These are phyloP conservation scores for Heterocephalus glaber DNA, from an alignment of 2,113 vertebrate species.

Conservation along the genomic window DNA sequence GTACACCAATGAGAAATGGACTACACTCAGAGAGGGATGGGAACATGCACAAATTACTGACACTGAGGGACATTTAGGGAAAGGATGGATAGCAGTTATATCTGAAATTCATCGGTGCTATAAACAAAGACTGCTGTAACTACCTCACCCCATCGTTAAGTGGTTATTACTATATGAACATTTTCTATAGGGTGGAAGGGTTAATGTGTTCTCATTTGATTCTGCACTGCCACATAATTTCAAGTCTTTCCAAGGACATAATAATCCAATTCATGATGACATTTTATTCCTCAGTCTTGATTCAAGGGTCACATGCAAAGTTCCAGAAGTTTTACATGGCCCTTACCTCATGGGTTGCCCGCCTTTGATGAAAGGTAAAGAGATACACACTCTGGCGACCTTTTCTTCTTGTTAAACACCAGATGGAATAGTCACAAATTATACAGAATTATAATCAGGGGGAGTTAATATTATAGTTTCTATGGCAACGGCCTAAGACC, in stretches of 20 bases:
- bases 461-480: slow-evolving; percentile 1
- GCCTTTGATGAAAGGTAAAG: slow-evolving; percentile 22
- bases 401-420: background rate
- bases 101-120: slow-evolving; percentile 8
- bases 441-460: slow-evolving; percentile 2
- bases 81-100: background rate
- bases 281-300: slow-evolving; percentile 39
- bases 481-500: background rate
- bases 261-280: slow-evolving; percentile 30
- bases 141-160: background rate
- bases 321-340: slow-evolving; percentile 15
- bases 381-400: background rate
- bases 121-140: background rate
- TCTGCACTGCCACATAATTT: slow-evolving; percentile 38
- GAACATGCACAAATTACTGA: background rate
- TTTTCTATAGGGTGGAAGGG: background rate
- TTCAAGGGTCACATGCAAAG: slow-evolving; percentile 31
- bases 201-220: slow-evolving; percentile 50
- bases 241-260: slow-evolving; percentile 66
- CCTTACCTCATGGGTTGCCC: background rate
- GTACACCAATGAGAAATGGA: background rate
- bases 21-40: background rate
- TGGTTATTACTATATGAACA: background rate
- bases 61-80: background rate
- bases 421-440: slow-evolving; percentile 7